Evolutionary conservation across 35 echinoderm and acorn worm genomes (phyloP).

Genomic region (Hemicentrotus pulcherrimus): DNA sequence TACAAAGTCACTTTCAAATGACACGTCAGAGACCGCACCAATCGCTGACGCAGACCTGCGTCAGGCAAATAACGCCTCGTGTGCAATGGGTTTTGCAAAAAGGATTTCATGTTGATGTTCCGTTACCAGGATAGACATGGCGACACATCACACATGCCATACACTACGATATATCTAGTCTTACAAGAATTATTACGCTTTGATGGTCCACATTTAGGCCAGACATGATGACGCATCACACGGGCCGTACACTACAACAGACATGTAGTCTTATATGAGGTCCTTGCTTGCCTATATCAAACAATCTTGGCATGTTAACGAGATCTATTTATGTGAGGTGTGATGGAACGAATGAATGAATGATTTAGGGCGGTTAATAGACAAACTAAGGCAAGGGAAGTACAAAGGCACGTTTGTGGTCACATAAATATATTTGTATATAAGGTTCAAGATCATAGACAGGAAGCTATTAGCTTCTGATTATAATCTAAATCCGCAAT

Average conservation of each 20-base stretch:
- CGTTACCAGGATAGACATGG: too few species aligned
- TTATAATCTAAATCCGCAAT: not conserved
- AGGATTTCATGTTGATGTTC: too few species aligned
- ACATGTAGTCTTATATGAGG: not conserved
- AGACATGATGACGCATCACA: not conserved
- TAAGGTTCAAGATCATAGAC: not conserved
- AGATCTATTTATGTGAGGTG: conserved; percentile 6
- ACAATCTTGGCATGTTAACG: conserved; percentile 17
- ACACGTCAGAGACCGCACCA: too few species aligned
- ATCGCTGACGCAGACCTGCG: too few species aligned
- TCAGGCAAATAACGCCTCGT: too few species aligned
- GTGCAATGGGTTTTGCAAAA: too few species aligned
- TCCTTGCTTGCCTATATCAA: not conserved
- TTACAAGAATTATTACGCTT: too few species aligned
- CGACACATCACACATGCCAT: too few species aligned
- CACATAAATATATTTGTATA: not conserved
- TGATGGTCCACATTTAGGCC: too few species aligned
- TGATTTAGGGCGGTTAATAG: not conserved
- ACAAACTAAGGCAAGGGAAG: not conserved
- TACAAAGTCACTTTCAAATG: too few species aligned
- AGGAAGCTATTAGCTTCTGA: not conserved
- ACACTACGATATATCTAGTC: too few species aligned
- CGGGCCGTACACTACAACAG: not conserved
- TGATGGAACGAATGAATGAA: not conserved
- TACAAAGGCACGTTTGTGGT: not conserved